Evolutionary conservation across 64 coral and sea anemone species (phyloP), one percentile per base, ranked within the genome.

Genomic region (Actinia tenebrosa): DNA sequence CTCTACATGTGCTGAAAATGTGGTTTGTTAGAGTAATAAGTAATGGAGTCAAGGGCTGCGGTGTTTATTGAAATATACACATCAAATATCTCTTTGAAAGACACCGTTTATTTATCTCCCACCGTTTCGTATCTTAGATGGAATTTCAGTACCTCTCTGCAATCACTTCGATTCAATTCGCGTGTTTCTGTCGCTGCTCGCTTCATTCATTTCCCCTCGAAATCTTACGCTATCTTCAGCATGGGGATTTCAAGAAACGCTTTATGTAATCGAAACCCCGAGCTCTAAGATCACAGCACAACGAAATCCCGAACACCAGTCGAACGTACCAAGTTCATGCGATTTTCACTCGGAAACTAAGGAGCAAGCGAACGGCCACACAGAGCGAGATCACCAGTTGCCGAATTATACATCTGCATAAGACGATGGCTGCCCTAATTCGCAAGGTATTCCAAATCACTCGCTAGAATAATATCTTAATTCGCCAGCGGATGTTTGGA

Each of bases 21-120:
- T 53, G 69, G 25, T 75, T 75, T 75, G 69, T 5, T 75, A 9
- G 27, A 75, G 69, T 75, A 75, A 75, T 75, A 42, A 75, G 69
- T 75, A 75, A 75, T 75, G 69, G 69, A 75, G 69, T 75, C 69
- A 23, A 81, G 79, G 18, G 79, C 79, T 50, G 79, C 79, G 79
- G 79, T 81, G 79, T 81, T 81, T 81, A 81, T 53, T 50, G 46
- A 20, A 50, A 81, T 50, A 79, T 20, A 81, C 50, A 50, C 79
- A 53, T 45, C 45, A 81, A 53, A 81, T 81, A 25, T 81, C 79
- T 81, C 79, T 81, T 53, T 20, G 4, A 81, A 81, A 75, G 69
- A 75, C 69, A 75, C 69, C 69, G 69, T 75, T 42, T 30, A 75
- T 75, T 75, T 26, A 9, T 75, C 25, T 75, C 69, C 69, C 27